Evolutionary conservation across 2,888 invertebrate species (phyloP), one percentile per base, ranked within the genome.

Genomic region (Nezara viridula): DNA sequence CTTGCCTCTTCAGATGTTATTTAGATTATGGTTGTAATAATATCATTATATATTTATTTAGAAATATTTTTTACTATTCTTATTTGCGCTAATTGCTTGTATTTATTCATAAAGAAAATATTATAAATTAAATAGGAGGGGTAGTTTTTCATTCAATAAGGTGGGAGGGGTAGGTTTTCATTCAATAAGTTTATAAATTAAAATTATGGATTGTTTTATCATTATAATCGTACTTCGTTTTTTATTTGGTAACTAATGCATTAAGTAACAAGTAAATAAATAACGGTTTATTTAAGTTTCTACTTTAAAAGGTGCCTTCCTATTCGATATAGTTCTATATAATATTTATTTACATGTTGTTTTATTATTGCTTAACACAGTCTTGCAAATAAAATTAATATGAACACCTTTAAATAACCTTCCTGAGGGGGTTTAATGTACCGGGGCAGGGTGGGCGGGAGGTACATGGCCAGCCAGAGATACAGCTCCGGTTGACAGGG

Each of bases 201-300:
- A 60, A 27, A 27, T 60, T 27, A 27, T 60, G 27, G 27, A 27
- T 16, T 60, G 14, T 16, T 60, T 14, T 19, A 73, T 19, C 27
- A 73, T 73, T 37, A 19, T 14, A 60, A 73, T 73, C 19, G 27
- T 73, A 37, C 37, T 37, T 73, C 1, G 32, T 19, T 19, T 32
- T 73, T 73, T 73, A 73, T 73, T 73, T 73, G 21, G 9, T 73
- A 73, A 32, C 19, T 7, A 37, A n/a, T n/a, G n/a, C n/a, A n/a
- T n/a, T n/a, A n/a, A n/a, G n/a, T n/a, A 37, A 73, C 66, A 73
- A 73, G 37, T 73, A 73, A 73, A 73, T 73, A 73, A 73, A 37
- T 73, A 73, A 37, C 66, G 16, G 66, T 24, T 32, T 73, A 3
- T 32, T 60, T 4, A 27, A 60, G 14, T 60, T 73, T 73, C 32